Evolutionary conservation across 2,113 vertebrate genomes (phyloP).

Genomic region (Procavia capensis): DNA sequence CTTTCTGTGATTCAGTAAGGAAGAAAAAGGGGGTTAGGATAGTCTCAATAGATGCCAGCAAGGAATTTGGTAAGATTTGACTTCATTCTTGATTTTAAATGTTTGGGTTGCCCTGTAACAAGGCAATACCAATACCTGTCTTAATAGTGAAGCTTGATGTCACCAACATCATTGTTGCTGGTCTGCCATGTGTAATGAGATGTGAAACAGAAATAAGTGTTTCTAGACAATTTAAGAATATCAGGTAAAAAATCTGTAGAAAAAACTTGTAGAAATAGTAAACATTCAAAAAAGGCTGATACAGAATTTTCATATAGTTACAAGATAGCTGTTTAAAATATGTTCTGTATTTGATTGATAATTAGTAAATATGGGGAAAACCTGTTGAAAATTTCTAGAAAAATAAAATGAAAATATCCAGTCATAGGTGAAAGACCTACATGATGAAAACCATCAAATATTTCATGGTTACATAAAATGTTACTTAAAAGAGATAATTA

Average conservation of each 20-base stretch:
- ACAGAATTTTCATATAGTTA: background rate
- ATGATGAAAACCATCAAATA: background rate
- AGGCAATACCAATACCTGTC: background rate
- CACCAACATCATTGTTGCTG: background rate
- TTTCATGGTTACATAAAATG: background rate
- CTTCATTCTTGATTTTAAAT: background rate
- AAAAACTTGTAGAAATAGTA: background rate
- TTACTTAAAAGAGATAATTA: background rate
- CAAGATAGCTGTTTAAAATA: background rate
- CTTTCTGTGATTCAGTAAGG: background rate
- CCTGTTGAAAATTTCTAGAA: background rate
- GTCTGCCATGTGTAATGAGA: background rate
- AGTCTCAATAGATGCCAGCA: background rate
- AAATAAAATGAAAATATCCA: background rate
- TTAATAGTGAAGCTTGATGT: background rate
- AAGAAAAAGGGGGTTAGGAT: background rate
- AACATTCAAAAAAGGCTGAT: background rate
- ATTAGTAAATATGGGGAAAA: background rate
- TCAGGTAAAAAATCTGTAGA: background rate
- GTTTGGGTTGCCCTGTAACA: background rate
- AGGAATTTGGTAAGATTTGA: slow-evolving; percentile 20
- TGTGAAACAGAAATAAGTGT: background rate
- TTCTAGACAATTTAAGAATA: background rate
- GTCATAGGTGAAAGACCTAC: background rate
- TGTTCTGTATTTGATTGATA: background rate